A percentile compares a stretch with the other conserved stretches of the same genome.
Conservation (phyloP, 2,113 vertebrate genomes). For the Morone chrysops region DNA sequence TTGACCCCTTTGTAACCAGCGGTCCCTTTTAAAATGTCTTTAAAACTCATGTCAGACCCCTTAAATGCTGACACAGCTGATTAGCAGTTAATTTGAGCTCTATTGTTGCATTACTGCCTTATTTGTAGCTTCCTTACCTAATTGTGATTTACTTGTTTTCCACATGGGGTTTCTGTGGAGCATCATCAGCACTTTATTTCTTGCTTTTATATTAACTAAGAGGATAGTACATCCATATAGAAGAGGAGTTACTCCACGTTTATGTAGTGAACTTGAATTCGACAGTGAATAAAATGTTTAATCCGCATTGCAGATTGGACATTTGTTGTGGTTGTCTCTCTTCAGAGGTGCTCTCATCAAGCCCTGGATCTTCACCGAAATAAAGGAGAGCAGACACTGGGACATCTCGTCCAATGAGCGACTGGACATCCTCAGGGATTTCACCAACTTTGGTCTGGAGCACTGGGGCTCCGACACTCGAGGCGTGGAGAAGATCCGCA, state of each 20-base stretch:
- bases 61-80: neutral
- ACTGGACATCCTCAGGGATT: constrained; percentile 90
- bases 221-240: too few species aligned
- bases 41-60: neutral
- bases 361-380: constrained; percentile 98
- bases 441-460: constrained; percentile 91
- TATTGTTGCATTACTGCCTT: too few species aligned
- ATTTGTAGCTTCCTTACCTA: too few species aligned
- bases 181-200: too few species aligned
- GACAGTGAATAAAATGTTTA: too few species aligned
- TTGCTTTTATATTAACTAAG: too few species aligned
- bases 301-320: neutral
- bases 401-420: constrained; percentile 94
- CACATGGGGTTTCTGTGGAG: too few species aligned
- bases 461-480: constrained; percentile 97
- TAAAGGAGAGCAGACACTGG: constrained; percentile 96
- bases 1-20: neutral
- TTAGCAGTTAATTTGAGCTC: too few species aligned
- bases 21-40: neutral
- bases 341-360: constrained; percentile 95
- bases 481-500: constrained; percentile 94
- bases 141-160: too few species aligned
- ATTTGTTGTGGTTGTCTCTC: neutral
- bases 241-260: too few species aligned
- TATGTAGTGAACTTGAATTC: too few species aligned